Base-by-base conservation (phyloP, 2,113 vertebrate genomes). In the Tamias sibiricus region DNA sequence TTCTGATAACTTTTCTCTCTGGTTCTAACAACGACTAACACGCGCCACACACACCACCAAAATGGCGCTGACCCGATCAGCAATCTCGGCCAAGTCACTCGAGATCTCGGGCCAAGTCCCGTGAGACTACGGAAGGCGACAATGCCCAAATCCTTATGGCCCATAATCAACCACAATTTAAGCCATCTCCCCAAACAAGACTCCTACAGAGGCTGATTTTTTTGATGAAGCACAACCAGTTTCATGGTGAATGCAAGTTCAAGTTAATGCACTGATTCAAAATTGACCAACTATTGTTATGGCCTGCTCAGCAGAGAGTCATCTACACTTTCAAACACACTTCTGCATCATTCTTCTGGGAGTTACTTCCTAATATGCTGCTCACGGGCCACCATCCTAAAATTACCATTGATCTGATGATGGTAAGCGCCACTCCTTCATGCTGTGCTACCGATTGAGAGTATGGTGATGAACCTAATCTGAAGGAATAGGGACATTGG, bases 331-430 rank as follows among this genome's bases (percentile, higher is more conserved):
- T 11, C 4, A 42, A 82, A 7, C 22, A 4, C 69, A 26, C 6
- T 0, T 71, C 13, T 42, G n/a, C 0, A 5, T 26, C 7, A 1
- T 69, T 22, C 4, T 75, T 54, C 13, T 32, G 10, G 40, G 11
- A 86, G 9, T 14, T 19, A 13, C 19, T 20, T 35, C 40, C 35
- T 40, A 28, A 49, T 8, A 1, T 69, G 47, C 44, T 49, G 9
- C 26, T 42, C 20, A 20, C 20, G 13, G 30, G 19, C 28, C 35
- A 5, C 30, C 2, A 26, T 10, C 4, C 68, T 8, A 64, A 87
- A 26, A 26, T 52, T 37, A 13, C 14, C 74, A 54, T 47, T 86
- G n/a, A 44, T 93, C 14, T n/a, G n/a, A 42, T 6, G n/a, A 9
- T 8, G 7, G 20, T 2, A 68, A 14, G 3, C 1, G 81, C 47